Percentiles rank a stretch among this genome's conserved stretches.
phyloP scores from a whole-genome alignment of 2,113 vertebrate genomes.

The Meles meles region DNA sequence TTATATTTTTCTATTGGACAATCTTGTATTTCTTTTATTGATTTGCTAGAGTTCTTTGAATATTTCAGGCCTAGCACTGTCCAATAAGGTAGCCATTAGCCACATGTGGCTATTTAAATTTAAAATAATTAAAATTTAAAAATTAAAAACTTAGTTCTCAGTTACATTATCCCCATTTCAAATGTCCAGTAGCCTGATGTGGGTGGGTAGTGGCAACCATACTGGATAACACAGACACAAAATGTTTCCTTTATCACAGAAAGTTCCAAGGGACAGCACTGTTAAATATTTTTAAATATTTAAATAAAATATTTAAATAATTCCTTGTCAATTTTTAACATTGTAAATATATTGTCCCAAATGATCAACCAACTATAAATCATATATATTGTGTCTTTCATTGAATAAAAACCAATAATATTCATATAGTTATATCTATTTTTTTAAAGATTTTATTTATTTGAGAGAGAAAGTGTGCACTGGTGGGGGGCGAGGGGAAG shows the following conservation, averaged over 20 bases:
- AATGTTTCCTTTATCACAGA: background rate
- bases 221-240: background rate
- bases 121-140: background rate
- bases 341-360: background rate
- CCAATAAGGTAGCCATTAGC: background rate
- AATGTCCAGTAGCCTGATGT: background rate
- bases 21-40: background rate
- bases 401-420: background rate
- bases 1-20: background rate
- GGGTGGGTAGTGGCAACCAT: background rate
- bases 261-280: background rate
- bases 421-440: background rate
- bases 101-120: background rate
- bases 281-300: background rate
- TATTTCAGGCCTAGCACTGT: background rate
- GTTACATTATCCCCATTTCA: background rate
- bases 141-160: background rate
- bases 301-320: background rate
- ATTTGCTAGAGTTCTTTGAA: background rate
- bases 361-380: background rate
- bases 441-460: background rate
- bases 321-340: background rate
- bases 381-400: background rate
- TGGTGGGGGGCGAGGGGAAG: background rate
- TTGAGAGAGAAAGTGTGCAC: background rate